Evolutionary conservation across 2,797 vertebrate species (phyloP).

Genomic region (Amniataba percoides): DNA sequence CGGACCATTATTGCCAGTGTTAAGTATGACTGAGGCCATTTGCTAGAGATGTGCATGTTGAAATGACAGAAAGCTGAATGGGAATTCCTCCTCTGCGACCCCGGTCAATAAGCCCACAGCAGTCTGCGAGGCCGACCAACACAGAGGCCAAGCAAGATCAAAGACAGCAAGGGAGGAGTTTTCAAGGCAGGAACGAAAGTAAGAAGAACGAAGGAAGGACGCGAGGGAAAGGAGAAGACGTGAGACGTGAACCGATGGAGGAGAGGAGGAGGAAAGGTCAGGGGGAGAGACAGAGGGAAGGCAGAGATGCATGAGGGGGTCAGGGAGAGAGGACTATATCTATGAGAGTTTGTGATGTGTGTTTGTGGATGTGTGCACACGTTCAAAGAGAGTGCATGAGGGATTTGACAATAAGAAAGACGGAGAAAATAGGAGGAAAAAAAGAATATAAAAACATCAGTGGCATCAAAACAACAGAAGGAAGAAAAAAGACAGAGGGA

Average conservation of each 20-base stretch:
- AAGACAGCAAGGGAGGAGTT: constrained; percentile 28
- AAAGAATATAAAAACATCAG: constrained; percentile 58
- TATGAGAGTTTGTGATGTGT: constrained; percentile 39
- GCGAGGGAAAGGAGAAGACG: background rate
- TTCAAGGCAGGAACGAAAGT: background rate
- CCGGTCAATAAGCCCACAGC: constrained; percentile 43
- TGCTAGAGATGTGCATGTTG: constrained; percentile 21
- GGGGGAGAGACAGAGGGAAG: background rate
- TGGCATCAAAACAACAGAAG: constrained; percentile 65
- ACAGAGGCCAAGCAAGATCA: constrained; percentile 17
- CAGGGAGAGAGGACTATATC: constrained; percentile 15
- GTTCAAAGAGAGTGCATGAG: constrained; percentile 61
- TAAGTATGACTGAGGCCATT: constrained; percentile 23
- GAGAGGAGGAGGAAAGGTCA: constrained; percentile 14
- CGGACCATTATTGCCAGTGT: constrained; percentile 14
- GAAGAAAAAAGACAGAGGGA: constrained; percentile 41
- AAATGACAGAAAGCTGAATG: constrained; percentile 14
- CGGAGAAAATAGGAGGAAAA: constrained; percentile 19
- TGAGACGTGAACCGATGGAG: constrained; percentile 6
- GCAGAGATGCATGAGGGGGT: constrained; percentile 28
- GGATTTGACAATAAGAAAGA: constrained; percentile 63
- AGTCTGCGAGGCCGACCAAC: constrained; percentile 16
- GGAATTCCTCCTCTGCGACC: constrained; percentile 40
- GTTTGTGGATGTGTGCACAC: constrained; percentile 34
- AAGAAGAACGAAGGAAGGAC: background rate